Evolutionary conservation across 2,113 vertebrate species (phyloP).

Genomic region (Channa argus): DNA sequence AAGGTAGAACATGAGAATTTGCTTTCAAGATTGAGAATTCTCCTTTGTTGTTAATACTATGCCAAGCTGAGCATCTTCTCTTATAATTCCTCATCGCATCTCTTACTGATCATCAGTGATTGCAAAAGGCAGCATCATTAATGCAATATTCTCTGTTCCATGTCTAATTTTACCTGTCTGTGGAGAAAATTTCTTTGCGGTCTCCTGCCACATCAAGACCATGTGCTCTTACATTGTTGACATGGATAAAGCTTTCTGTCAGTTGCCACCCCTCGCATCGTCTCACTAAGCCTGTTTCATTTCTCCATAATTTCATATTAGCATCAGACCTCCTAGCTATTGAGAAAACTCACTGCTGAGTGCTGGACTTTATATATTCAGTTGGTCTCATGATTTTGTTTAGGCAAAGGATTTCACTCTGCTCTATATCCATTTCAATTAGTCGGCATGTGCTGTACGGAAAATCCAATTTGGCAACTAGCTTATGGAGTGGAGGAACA

Average conservation of each 20-base stretch:
- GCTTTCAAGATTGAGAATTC: background rate
- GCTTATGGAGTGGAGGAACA: slow-evolving; percentile 29
- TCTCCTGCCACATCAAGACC: background rate
- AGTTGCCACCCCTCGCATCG: too few relatives aligned
- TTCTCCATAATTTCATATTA: background rate
- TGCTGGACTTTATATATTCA: slow-evolving; percentile 2
- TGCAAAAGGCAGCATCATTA: background rate
- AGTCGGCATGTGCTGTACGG: slow-evolving; percentile 2
- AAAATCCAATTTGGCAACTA: slow-evolving; percentile 52
- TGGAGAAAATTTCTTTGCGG: background rate
- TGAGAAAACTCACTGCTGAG: background rate
- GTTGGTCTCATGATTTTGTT: slow-evolving; percentile 17
- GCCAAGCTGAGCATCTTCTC: background rate
- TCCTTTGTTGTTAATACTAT: background rate
- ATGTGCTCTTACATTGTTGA: background rate
- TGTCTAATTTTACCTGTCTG: slow-evolving; percentile 33
- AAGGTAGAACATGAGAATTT: slow-evolving; percentile 7
- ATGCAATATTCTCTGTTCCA: slow-evolving; percentile 28
- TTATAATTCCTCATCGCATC: too few relatives aligned
- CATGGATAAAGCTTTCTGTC: too few relatives aligned
- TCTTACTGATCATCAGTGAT: too few relatives aligned
- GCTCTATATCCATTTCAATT: slow-evolving; percentile 43
- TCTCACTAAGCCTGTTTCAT: background rate
- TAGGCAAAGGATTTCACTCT: slow-evolving; percentile 8
- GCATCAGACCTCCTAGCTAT: slow-evolving; percentile 1